Evolutionary conservation across 37 sponge, comb jelly and placozoan genomes (phyloP).

Genomic region (Ianthella basta): DNA sequence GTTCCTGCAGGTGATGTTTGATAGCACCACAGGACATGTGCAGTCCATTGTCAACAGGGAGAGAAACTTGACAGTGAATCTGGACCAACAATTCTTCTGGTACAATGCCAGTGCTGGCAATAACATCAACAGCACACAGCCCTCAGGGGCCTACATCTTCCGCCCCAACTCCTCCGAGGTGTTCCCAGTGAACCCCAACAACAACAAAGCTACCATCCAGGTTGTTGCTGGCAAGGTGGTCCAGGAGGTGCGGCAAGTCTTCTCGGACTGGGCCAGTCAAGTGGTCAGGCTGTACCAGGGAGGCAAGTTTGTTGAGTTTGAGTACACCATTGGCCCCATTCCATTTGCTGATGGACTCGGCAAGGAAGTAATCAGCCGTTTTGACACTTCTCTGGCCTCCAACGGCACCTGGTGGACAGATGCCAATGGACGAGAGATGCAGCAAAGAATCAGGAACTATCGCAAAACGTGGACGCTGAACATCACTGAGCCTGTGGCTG

Average conservation of each 20-base stretch:
- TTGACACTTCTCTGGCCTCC: constrained; percentile 58
- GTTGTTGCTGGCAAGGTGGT: constrained; percentile 28
- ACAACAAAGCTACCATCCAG: constrained; percentile 24
- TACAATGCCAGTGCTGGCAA: constrained; percentile 90
- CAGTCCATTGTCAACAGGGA: constrained; percentile 41
- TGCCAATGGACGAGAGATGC: constrained; percentile 92
- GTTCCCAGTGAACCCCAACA: constrained; percentile 32
- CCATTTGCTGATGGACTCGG: constrained; percentile 75
- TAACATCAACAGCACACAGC: constrained; percentile 57
- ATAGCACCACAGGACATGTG: constrained; percentile 52
- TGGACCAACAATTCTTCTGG: constrained; percentile 84
- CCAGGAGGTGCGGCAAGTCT: constrained; percentile 35
- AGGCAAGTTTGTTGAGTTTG: constrained; percentile 61
- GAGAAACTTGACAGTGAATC: background rate
- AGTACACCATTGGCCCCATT: constrained; percentile 85
- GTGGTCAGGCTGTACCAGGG: constrained; percentile 62
- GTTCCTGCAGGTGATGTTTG: constrained; percentile 45
- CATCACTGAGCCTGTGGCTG: constrained; percentile 88
- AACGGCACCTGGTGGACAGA: constrained; percentile 85
- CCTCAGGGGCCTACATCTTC: constrained; percentile 97
- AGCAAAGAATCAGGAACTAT: constrained; percentile 75
- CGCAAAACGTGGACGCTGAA: constrained; percentile 81
- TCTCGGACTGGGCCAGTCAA: constrained; percentile 32
- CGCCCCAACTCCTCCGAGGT: constrained; percentile 51
- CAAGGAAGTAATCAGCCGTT: constrained; percentile 89